These are phyloP conservation scores for Listrodromus nycthemerus DNA, from an alignment of 2,888 invertebrate species.

Conservation along the genomic window DNA sequence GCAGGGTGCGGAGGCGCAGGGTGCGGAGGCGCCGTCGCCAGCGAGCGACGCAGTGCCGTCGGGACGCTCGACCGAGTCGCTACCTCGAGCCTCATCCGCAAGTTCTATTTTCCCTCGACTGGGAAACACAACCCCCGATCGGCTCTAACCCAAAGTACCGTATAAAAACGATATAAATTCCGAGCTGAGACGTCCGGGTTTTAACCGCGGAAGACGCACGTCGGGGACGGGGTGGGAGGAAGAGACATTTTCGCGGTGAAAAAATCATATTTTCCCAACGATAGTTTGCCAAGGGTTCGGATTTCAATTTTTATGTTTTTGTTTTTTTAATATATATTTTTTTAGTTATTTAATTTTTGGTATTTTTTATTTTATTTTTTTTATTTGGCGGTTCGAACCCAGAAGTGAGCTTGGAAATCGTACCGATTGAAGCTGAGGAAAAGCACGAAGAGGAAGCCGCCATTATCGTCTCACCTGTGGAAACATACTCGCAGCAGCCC, in stretches of 20 bases:
- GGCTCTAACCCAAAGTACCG: conserved; percentile 15
- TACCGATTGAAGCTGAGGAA: not conserved
- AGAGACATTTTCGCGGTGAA: no score
- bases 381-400: conserved; percentile 46
- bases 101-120: conserved; percentile 35
- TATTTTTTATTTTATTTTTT: conserved; percentile 23
- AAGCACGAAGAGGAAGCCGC: conserved; percentile 40
- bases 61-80: conserved; percentile 81
- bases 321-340: no score
- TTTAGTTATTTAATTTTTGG: not conserved
- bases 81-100: conserved; percentile 64
- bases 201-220: no score
- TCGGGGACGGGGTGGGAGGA: no score
- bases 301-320: no score
- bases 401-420: conserved; percentile 10
- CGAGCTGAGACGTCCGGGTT: not conserved
- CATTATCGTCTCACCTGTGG: conserved; percentile 27
- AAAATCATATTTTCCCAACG: no score
- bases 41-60: conserved; percentile 84
- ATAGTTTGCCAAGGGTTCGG: no score
- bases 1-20: conserved; percentile 77
- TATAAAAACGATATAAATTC: not conserved
- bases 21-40: conserved; percentile 81
- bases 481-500: conserved; percentile 72
- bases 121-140: not conserved